phyloP scores from a whole-genome alignment of 2,113 vertebrate species.

The Gnathonemus longibarbis region DNA sequence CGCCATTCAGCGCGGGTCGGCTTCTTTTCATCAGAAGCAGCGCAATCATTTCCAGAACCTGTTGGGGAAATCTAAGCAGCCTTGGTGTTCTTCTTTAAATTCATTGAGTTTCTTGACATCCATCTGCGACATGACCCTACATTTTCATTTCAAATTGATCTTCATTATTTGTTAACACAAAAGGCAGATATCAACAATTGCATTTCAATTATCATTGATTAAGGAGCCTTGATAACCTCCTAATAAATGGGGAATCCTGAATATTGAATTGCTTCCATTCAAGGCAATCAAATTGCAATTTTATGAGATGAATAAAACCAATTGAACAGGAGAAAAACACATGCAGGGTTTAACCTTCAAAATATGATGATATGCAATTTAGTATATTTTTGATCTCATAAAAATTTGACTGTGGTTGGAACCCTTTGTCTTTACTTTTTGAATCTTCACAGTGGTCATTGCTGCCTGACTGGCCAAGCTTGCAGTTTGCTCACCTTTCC shows the following conservation, averaged over 20 bases:
- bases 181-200: conserved; percentile 59
- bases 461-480: background rate
- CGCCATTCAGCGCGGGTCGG: background rate
- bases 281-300: conserved; percentile 64
- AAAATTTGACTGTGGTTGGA: background rate
- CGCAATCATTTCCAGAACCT: background rate
- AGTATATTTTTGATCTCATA: background rate
- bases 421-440: background rate
- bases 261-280: conserved; percentile 61
- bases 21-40: conserved; percentile 8
- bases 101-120: background rate
- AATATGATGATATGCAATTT: conserved; percentile 32
- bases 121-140: conserved; percentile 23
- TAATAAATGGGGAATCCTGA: conserved; percentile 55
- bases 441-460: background rate
- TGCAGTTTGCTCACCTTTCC: background rate
- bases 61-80: background rate
- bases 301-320: conserved; percentile 63
- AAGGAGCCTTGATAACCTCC: conserved; percentile 52
- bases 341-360: conserved; percentile 42
- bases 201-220: conserved; percentile 64
- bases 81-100: background rate
- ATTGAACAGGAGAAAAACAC: conserved; percentile 51
- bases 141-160: conserved; percentile 50
- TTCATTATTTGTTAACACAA: conserved; percentile 57